phyloP scores from a whole-genome alignment of 2,888 invertebrate genomes.

The Polyommatus iphigenia region DNA sequence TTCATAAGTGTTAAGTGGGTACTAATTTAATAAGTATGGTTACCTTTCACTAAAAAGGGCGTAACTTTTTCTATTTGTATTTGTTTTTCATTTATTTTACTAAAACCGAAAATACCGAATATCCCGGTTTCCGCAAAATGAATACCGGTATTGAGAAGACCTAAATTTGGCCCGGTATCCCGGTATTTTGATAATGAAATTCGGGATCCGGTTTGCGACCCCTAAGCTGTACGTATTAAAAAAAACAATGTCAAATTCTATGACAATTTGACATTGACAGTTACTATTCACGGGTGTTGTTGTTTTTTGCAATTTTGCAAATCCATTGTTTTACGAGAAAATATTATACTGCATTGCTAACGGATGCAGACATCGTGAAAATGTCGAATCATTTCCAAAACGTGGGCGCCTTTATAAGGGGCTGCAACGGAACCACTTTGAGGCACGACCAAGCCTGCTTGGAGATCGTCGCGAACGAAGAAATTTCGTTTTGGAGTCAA shows the following conservation, averaged over 20 bases:
- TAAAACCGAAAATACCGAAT: too few species aligned
- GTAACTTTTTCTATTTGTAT: too few species aligned
- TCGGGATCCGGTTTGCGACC: too few species aligned
- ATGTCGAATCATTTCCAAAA: conserved; percentile 68
- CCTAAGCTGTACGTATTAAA: not conserved
- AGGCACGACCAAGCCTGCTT: conserved; percentile 72
- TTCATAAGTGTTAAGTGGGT: too few species aligned
- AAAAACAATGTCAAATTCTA: not conserved
- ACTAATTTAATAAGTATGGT: too few species aligned
- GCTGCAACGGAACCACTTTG: conserved; percentile 60
- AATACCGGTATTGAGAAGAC: too few species aligned
- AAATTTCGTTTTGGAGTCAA: conserved; percentile 66
- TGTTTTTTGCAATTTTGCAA: conserved; percentile 46
- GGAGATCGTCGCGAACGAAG: conserved; percentile 57
- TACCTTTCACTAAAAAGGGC: too few species aligned
- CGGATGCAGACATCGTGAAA: conserved; percentile 51
- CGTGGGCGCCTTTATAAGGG: conserved; percentile 61
- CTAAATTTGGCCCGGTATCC: too few species aligned
- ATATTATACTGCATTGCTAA: conserved; percentile 28
- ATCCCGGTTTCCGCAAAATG: too few species aligned
- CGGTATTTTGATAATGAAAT: too few species aligned
- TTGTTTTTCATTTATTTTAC: too few species aligned
- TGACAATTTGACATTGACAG: not conserved
- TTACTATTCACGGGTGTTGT: not conserved
- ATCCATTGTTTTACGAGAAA: conserved; percentile 43